phyloP scores from a whole-genome alignment of 2,888 invertebrate genomes.

The Eilema caniola region DNA sequence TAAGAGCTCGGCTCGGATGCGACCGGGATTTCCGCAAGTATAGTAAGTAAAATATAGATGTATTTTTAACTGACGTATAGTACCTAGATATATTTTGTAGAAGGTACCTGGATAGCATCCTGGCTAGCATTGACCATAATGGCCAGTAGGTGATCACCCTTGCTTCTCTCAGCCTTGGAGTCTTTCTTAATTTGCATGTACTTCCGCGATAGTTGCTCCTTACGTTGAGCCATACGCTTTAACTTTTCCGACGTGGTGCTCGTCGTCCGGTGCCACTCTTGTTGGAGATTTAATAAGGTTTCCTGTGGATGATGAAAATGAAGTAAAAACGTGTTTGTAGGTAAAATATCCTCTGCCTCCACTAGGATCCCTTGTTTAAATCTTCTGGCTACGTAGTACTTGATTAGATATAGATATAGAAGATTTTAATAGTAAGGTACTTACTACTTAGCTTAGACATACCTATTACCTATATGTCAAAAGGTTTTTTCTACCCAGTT shows the following conservation, averaged over 20 bases:
- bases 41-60: too few relatives aligned
- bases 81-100: not conserved
- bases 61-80: too few relatives aligned
- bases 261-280: constrained; percentile 80
- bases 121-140: constrained; percentile 88
- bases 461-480: too few relatives aligned
- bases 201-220: constrained; percentile 79
- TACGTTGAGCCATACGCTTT: constrained; percentile 77
- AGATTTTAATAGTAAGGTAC: too few relatives aligned
- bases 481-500: too few relatives aligned
- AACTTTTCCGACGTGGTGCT: constrained; percentile 77
- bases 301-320: constrained; percentile 58
- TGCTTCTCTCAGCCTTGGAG: constrained; percentile 80
- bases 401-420: too few relatives aligned
- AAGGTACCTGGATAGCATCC: constrained; percentile 83
- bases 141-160: constrained; percentile 86
- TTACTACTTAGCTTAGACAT: too few relatives aligned
- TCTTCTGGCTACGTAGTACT: too few relatives aligned
- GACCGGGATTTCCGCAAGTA: too few relatives aligned
- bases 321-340: not conserved
- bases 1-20: too few relatives aligned
- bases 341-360: not conserved
- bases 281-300: constrained; percentile 76
- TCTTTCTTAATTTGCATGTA: constrained; percentile 84
- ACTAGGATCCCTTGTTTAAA: too few relatives aligned